Evolutionary conservation across 2,797 vertebrate genomes (phyloP).

Genomic region (Okamejei kenojei): DNA sequence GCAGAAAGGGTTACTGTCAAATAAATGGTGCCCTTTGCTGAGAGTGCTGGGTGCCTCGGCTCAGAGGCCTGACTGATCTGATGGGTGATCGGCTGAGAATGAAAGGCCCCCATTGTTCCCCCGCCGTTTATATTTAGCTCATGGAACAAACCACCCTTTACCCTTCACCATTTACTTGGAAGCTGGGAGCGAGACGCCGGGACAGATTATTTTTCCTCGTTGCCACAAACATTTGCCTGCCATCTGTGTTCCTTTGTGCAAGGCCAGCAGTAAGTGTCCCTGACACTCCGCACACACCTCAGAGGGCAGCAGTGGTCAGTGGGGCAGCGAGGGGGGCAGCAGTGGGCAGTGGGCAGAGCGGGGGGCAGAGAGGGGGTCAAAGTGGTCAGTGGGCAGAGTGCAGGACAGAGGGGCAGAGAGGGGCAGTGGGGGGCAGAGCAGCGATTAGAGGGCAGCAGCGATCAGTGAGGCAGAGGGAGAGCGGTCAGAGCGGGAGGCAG

Average conservation of each 20-base stretch:
- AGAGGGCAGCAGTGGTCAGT: background rate
- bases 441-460: too few relatives aligned
- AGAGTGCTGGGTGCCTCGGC: background rate
- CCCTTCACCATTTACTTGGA: constrained; percentile 1
- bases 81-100: background rate
- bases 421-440: too few relatives aligned
- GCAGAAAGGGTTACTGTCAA: background rate
- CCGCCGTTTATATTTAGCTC: background rate
- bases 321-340: background rate
- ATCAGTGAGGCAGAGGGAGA: too few relatives aligned
- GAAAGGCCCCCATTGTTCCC: background rate
- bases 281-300: background rate
- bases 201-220: constrained; percentile 6
- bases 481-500: too few relatives aligned
- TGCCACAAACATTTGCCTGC: background rate
- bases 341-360: too few relatives aligned
- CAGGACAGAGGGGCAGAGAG: too few relatives aligned
- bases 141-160: constrained; percentile 15
- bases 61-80: background rate
- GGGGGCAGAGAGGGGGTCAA: too few relatives aligned
- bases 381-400: too few relatives aligned
- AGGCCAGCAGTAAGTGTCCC: background rate
- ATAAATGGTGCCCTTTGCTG: background rate
- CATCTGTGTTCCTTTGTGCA: background rate
- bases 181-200: background rate